Conservation (phyloP, 2,797 vertebrate genomes). For the Hapalemur alaotrensis region DNA sequence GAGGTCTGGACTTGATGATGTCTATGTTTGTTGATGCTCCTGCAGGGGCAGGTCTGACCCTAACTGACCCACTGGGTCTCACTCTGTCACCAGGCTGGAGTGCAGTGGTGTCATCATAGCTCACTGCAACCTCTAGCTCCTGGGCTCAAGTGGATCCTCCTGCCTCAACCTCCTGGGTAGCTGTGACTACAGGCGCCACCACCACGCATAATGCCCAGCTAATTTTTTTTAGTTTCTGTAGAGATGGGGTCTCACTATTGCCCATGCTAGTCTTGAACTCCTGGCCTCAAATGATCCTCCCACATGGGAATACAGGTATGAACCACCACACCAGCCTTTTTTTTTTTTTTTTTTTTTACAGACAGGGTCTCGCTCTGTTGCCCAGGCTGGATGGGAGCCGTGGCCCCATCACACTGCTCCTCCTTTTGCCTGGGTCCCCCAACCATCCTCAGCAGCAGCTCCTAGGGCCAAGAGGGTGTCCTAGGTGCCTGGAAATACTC, state of each 20-base stretch:
- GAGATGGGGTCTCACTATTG: background rate
- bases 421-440: background rate
- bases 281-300: background rate
- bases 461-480: background rate
- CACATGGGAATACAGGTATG: background rate
- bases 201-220: background rate
- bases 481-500: background rate
- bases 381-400: background rate
- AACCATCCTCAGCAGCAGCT: background rate
- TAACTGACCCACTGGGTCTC: background rate
- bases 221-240: background rate
- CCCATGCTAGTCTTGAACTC: background rate
- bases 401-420: background rate
- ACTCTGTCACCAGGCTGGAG: background rate
- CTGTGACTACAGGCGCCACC: background rate
- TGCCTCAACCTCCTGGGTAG: background rate
- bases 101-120: background rate
- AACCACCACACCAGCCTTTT: background rate
- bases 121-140: background rate
- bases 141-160: background rate
- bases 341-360: background rate
- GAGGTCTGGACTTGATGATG: background rate
- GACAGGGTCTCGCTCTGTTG: background rate
- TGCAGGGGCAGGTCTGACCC: rapidly evolving
- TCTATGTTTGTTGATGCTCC: background rate